A percentile compares a stretch with the other conserved stretches of the same genome.
These are phyloP conservation scores for Acleris sparsana DNA, from an alignment of 2,888 invertebrate genomes.

Conservation along the genomic window DNA sequence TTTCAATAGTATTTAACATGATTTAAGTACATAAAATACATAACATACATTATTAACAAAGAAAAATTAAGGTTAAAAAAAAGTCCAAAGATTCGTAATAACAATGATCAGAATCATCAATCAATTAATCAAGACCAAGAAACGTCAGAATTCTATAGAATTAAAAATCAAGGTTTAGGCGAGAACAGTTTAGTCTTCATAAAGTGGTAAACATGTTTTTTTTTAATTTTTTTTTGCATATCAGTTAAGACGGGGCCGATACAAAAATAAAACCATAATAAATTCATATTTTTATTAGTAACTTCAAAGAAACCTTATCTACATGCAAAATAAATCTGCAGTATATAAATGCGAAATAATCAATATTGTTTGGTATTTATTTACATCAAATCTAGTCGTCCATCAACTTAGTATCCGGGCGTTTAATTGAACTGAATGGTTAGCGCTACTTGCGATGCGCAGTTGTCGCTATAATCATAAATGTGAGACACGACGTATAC, in stretches of 20 bases:
- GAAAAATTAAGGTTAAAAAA: no score
- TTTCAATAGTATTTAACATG: no score
- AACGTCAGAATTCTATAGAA: no score
- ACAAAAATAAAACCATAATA: not conserved
- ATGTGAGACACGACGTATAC: no score
- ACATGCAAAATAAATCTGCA: constrained; percentile 18
- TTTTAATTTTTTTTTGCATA: not conserved
- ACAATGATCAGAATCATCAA: no score
- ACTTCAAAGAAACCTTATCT: constrained; percentile 15
- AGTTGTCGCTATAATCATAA: no score
- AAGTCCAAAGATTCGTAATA: no score
- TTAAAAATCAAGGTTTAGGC: not conserved
- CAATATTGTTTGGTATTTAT: constrained; percentile 16
- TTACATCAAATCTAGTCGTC: not conserved
- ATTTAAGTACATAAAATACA: no score
- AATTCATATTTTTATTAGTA: constrained; percentile 33
- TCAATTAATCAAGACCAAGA: no score
- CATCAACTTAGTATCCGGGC: not conserved
- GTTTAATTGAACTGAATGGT: not conserved
- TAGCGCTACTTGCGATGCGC: no score
- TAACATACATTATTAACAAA: no score
- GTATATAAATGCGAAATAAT: constrained; percentile 6
- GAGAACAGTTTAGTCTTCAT: not conserved
- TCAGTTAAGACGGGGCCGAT: not conserved
- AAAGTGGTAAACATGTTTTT: no score